Evolutionary conservation across 2,888 invertebrate species (phyloP).

Genomic region (Heteromurus nitidus): DNA sequence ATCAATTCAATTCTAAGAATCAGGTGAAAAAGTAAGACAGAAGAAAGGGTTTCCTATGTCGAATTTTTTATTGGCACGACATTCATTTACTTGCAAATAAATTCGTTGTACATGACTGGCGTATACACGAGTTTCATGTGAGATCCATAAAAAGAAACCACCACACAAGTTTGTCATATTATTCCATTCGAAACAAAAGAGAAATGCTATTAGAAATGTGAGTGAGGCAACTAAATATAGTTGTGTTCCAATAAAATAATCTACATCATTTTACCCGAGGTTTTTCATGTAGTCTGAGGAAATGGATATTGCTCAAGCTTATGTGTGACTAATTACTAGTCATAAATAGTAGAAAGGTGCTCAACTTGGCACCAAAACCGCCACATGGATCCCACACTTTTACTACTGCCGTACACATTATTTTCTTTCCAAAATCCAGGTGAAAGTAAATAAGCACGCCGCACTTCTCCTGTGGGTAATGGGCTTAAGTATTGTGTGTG

Average conservation of each 20-base stretch:
- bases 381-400: constrained; percentile 43
- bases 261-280: background rate
- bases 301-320: constrained; percentile 54
- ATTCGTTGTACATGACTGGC: background rate
- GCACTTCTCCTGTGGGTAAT: too few relatives aligned
- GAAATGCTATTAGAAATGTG: too few relatives aligned
- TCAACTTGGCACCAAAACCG: constrained; percentile 54
- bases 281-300: constrained; percentile 36
- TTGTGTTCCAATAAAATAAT: constrained; percentile 40
- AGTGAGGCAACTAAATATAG: background rate
- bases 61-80: background rate
- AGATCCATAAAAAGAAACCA: constrained; percentile 3
- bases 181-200: too few relatives aligned
- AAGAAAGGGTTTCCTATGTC: background rate
- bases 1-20: too few relatives aligned
- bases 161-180: background rate
- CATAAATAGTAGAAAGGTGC: constrained; percentile 66
- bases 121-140: background rate
- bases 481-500: too few relatives aligned
- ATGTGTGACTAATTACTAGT: constrained; percentile 70
- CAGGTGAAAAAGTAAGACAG: background rate
- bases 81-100: constrained; percentile 15
- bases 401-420: too few relatives aligned
- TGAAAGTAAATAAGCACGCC: too few relatives aligned
- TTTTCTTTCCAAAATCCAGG: background rate